Percentiles rank a stretch among this genome's conserved stretches.
Evolutionary conservation across 2,113 vertebrate genomes (phyloP).

Genomic region (Oryzias melastigma): DNA sequence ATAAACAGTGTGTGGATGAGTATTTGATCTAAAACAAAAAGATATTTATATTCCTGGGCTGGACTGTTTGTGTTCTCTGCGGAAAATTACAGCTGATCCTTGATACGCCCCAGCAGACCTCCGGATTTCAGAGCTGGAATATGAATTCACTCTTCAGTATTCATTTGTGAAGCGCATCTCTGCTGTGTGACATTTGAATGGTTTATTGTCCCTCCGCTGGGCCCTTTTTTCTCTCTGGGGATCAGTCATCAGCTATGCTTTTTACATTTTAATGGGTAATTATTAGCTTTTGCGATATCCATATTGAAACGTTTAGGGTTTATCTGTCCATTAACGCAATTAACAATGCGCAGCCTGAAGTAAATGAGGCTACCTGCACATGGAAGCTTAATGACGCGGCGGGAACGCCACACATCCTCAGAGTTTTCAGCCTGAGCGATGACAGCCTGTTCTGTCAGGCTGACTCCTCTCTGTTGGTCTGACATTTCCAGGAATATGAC

Average conservation of each 20-base stretch:
- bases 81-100: constrained; percentile 50
- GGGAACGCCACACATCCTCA: not conserved
- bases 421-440: not conserved
- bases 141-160: constrained; percentile 30
- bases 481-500: constrained; percentile 7
- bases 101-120: constrained; percentile 10
- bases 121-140: constrained; percentile 23
- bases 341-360: not conserved
- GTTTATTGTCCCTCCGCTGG: not conserved
- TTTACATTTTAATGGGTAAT: constrained; percentile 6
- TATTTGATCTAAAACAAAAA: constrained; percentile 37
- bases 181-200: constrained; percentile 23
- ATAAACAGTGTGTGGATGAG: constrained; percentile 32
- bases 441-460: not conserved
- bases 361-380: not conserved
- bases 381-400: not conserved
- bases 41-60: constrained; percentile 35
- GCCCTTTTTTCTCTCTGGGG: not conserved
- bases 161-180: constrained; percentile 25
- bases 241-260: constrained; percentile 1
- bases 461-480: not conserved
- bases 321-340: not conserved
- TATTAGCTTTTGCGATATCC: not conserved
- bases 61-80: constrained; percentile 33
- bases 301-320: constrained; percentile 2